Conservation (phyloP, 2,888 invertebrate species). For the Gymnoscelis rufifasciata region DNA sequence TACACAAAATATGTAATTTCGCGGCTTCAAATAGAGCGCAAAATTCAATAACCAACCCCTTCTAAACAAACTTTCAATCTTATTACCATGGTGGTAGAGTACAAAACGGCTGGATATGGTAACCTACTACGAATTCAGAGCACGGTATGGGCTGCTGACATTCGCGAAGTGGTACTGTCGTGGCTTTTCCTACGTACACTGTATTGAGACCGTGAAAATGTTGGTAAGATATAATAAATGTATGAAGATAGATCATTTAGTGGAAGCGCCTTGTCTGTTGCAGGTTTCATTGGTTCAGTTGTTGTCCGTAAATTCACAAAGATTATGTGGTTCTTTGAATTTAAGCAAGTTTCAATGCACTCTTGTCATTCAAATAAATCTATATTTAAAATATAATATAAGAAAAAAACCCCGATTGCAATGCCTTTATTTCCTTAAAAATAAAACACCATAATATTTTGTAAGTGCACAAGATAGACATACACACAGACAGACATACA, state of each 20-base stretch:
- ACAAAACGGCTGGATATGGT: slow-evolving; percentile 7
- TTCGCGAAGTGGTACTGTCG: slow-evolving; percentile 30
- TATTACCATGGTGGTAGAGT: slow-evolving; percentile 7
- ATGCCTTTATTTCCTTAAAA: no score
- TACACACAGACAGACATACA: no score
- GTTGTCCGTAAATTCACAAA: no score
- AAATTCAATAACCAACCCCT: slow-evolving; percentile 18
- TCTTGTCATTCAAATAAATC: no score
- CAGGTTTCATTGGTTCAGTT: no score
- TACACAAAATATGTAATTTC: slow-evolving; percentile 11
- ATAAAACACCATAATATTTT: no score
- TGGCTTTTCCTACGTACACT: slow-evolving; percentile 29
- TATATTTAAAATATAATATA: no score
- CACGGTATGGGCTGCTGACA: slow-evolving; percentile 33
- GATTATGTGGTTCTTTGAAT: no score
- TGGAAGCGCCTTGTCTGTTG: no score
- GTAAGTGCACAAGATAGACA: no score
- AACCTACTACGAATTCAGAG: slow-evolving; percentile 31
- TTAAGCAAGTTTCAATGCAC: no score
- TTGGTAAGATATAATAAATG: slow-evolving; percentile 29
- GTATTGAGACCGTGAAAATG: slow-evolving; percentile 40
- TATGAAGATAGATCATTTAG: slow-evolving; percentile 3
- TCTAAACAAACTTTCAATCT: slow-evolving; percentile 7
- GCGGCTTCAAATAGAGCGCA: slow-evolving; percentile 13
- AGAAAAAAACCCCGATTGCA: no score